Conservation (phyloP, 2,888 invertebrate genomes). For the Villa cingulata region DNA sequence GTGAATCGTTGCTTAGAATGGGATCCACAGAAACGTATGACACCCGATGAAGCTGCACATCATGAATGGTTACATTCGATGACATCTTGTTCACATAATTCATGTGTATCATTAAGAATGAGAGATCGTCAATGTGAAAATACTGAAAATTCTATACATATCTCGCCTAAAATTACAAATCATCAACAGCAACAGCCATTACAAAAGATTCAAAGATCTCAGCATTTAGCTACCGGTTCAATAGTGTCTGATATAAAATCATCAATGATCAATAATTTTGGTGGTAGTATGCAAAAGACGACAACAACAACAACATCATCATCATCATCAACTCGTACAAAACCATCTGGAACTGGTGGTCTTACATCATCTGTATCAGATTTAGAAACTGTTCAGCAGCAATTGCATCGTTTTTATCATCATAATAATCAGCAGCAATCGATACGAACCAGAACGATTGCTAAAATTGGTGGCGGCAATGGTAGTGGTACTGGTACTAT, state of each 20-base stretch:
- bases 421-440: constrained; percentile 22
- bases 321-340: constrained; percentile 24
- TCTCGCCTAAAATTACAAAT: constrained; percentile 28
- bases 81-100: constrained; percentile 33
- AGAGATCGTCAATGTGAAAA: constrained; percentile 14
- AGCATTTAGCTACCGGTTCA: constrained; percentile 23
- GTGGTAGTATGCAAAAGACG: constrained; percentile 33
- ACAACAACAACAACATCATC: constrained; percentile 27
- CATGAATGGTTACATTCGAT: constrained; percentile 72
- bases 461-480: constrained; percentile 31
- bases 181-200: constrained; percentile 8
- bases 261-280: constrained; percentile 30
- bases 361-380: constrained; percentile 32
- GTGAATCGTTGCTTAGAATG: constrained; percentile 82
- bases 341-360: constrained; percentile 23
- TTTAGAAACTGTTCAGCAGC: constrained; percentile 34
- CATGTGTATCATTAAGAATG: constrained; percentile 9
- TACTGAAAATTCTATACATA: constrained; percentile 18
- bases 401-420: constrained; percentile 33
- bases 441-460: constrained; percentile 26
- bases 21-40: constrained; percentile 85
- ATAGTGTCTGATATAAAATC: constrained; percentile 35
- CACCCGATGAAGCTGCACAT: constrained; percentile 76
- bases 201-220: constrained; percentile 10
- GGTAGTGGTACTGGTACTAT: no score